phyloP scores from a whole-genome alignment of 2,888 invertebrate species.

The Dynastes tityus region DNA sequence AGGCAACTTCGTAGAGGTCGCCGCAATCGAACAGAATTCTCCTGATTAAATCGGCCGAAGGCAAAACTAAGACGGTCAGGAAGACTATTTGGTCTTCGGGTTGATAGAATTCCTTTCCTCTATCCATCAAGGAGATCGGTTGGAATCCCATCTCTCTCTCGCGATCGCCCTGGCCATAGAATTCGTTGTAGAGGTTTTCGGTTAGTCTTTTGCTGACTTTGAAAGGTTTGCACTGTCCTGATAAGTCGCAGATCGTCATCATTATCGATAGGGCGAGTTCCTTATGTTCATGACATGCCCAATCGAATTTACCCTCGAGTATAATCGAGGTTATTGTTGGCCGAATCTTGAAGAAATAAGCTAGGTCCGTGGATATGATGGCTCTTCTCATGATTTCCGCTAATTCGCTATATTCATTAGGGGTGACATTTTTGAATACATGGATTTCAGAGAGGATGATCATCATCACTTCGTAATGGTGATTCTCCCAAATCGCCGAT shows the following conservation, averaged over 20 bases:
- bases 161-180: conserved; percentile 73
- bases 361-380: conserved; percentile 76
- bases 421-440: conserved; percentile 19
- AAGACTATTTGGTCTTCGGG: conserved; percentile 79
- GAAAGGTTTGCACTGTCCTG: conserved; percentile 76
- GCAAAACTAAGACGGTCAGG: conserved; percentile 75
- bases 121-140: conserved; percentile 78
- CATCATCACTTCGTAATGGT: conserved; percentile 75
- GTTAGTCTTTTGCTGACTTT: conserved; percentile 73
- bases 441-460: conserved; percentile 71
- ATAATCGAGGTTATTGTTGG: conserved; percentile 72
- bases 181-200: conserved; percentile 72
- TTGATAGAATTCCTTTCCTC: conserved; percentile 73
- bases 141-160: conserved; percentile 75
- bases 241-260: conserved; percentile 77
- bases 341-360: conserved; percentile 73
- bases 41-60: conserved; percentile 73
- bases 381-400: conserved; percentile 64
- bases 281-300: conserved; percentile 71
- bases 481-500: conserved; percentile 75
- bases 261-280: conserved; percentile 72
- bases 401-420: conserved; percentile 29
- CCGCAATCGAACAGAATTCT: conserved; percentile 72
- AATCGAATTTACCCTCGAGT: conserved; percentile 71
- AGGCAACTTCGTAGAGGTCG: conserved; percentile 67